These are phyloP conservation scores for Phania funesta DNA, from an alignment of 2,888 invertebrate genomes.

Conservation along the genomic window DNA sequence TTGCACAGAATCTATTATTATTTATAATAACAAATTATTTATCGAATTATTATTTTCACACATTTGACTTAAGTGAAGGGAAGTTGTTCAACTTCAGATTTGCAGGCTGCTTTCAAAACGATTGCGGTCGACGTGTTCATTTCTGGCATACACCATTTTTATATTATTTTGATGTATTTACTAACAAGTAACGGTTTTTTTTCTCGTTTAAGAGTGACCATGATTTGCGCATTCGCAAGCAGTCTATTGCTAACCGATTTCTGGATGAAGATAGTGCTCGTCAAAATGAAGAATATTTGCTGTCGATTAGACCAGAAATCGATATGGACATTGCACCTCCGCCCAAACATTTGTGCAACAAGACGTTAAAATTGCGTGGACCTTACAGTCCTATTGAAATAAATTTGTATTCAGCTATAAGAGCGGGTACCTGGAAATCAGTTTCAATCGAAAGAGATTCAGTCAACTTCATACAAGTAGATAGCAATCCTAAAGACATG, in stretches of 20 bases:
- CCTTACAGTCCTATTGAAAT: constrained; percentile 92
- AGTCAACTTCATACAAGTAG: constrained; percentile 91
- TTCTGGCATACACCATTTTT: too few relatives aligned
- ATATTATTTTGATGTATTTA: not conserved
- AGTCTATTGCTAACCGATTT: constrained; percentile 70
- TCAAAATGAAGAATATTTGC: constrained; percentile 76
- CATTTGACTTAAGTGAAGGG: too few relatives aligned
- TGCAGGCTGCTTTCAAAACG: too few relatives aligned
- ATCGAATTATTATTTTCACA: too few relatives aligned
- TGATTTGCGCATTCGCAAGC: constrained; percentile 82
- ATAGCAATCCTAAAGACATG: constrained; percentile 87
- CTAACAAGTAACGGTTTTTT: not conserved
- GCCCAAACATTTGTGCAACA: constrained; percentile 71
- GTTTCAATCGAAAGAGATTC: constrained; percentile 87
- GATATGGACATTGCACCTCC: constrained; percentile 77
- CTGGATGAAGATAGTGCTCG: constrained; percentile 70
- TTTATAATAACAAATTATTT: too few relatives aligned
- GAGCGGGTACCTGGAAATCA: constrained; percentile 82
- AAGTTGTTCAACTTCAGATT: too few relatives aligned
- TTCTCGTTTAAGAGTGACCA: constrained; percentile 81
- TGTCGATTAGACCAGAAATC: constrained; percentile 74
- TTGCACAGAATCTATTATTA: too few relatives aligned
- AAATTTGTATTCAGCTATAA: constrained; percentile 83
- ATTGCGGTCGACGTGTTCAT: too few relatives aligned
- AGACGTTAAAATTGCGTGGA: constrained; percentile 83